Evolutionary conservation across 2,797 vertebrate genomes (phyloP), one percentile per base, ranked within the genome.

Genomic region (Lithobates pipiens): DNA sequence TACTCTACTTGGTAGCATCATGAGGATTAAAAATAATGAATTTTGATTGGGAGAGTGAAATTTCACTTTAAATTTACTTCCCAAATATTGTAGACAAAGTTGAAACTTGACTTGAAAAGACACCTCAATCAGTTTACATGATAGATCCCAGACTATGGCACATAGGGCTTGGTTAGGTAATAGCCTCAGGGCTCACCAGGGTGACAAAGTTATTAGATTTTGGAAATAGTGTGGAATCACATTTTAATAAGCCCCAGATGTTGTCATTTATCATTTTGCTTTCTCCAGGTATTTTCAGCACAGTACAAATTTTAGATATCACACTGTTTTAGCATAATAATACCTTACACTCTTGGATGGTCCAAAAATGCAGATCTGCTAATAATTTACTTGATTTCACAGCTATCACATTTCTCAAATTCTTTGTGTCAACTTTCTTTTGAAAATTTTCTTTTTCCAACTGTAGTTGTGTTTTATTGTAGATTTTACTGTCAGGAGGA

Each of bases 401-500:
- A 46, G 18, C 13, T 76, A 10, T 83, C 21, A 2, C 1, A 39
- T 69, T 69, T 29, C 29, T 57, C 4, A 18, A 0, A 39, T 16
- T 44, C 69, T 50, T 85, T 0, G n/a, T 13, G 1, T 39, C 23
- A 23, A 13, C 36, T 39, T 16, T 50, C 63, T 18, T 70, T 8
- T 70, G 3, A 21, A 42, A 23, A 72, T 71, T 23, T 73, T 11
- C 10, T 11, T n/a, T 44, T 42, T 27, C 0, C 23, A 73, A 9
- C 13, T 61, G 4, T 80, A 39, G 36, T 72, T 84, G 4, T 18
- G 79, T n/a, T 29, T 81, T 84, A 50, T 1, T 34, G 4, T 88
- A 99, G 98, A 88, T 99, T 99, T 93, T 99, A 99, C 84, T 92
- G 92, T 16, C 95, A 91, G 71, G 85, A 87, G 10, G 97, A 98